Evolutionary conservation across 2,113 vertebrate species (phyloP).

Genomic region (Hyperoodon ampullatus): DNA sequence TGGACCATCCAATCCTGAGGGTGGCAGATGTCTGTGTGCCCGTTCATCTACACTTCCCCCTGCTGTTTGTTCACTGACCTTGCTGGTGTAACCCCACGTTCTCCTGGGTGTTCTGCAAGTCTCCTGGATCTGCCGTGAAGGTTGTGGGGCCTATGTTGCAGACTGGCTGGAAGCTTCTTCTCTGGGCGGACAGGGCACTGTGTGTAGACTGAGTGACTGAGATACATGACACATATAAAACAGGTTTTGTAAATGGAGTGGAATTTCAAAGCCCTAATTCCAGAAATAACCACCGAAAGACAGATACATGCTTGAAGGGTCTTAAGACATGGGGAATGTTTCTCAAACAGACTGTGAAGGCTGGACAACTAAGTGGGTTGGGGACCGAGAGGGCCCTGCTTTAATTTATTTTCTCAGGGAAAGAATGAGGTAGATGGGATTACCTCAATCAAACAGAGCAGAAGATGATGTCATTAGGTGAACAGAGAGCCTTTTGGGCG

Average conservation of each 20-base stretch:
- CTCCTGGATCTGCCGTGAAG: constrained; percentile 40
- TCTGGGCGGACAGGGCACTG: neutral
- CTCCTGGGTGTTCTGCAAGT: constrained; percentile 48
- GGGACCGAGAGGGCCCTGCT: neutral
- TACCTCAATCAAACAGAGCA: constrained; percentile 11
- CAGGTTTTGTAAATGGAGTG: neutral
- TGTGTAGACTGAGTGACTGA: neutral
- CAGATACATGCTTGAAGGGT: neutral
- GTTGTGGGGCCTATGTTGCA: neutral
- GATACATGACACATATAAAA: neutral
- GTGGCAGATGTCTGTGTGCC: constrained; percentile 68
- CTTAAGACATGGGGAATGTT: neutral
- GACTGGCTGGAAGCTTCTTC: neutral
- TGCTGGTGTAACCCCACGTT: constrained; percentile 13
- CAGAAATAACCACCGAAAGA: neutral
- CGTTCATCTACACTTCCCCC: constrained; percentile 58
- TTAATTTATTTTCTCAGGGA: constrained; percentile 51
- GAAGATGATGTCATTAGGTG: constrained; percentile 12
- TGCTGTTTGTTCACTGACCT: constrained; percentile 36
- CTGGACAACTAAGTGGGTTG: neutral
- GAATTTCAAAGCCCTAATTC: constrained; percentile 37
- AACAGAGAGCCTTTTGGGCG: neutral
- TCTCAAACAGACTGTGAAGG: neutral
- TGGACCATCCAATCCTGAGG: constrained; percentile 70
- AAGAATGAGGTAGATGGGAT: neutral